Conservation (phyloP, 2,888 invertebrate genomes). For the Cinara cedri region DNA sequence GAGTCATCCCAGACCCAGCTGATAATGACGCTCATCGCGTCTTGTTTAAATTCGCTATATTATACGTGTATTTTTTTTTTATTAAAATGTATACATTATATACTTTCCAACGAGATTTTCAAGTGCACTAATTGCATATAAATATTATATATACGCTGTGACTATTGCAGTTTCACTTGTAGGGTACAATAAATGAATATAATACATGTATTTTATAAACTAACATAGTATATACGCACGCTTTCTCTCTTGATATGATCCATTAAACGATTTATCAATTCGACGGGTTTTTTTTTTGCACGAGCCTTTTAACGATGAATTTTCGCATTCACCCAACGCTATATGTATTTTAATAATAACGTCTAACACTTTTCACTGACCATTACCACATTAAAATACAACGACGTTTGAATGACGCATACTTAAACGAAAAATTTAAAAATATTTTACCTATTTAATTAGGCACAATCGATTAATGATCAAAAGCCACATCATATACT, state of each 20-base stretch:
- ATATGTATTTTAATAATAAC: background rate
- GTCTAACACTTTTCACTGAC: slow-evolving; percentile 16
- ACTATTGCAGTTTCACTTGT: slow-evolving; percentile 44
- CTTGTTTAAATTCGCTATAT: too few relatives aligned
- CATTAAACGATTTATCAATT: slow-evolving; percentile 54
- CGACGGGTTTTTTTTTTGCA: slow-evolving; percentile 37
- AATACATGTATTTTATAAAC: slow-evolving; percentile 5
- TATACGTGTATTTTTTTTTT: too few relatives aligned
- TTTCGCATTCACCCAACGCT: slow-evolving; percentile 23
- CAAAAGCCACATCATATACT: too few relatives aligned
- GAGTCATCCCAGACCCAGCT: too few relatives aligned
- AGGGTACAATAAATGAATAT: slow-evolving; percentile 11
- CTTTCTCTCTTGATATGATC: slow-evolving; percentile 48
- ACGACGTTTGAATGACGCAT: slow-evolving; percentile 20
- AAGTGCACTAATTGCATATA: slow-evolving; percentile 48
- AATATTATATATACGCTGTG: slow-evolving; percentile 4
- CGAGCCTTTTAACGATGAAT: slow-evolving; percentile 26
- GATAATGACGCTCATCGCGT: too few relatives aligned
- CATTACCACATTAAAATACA: background rate
- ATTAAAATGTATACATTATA: background rate
- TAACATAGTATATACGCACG: slow-evolving; percentile 35
- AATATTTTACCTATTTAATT: too few relatives aligned
- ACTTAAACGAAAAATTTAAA: too few relatives aligned
- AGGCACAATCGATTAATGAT: too few relatives aligned
- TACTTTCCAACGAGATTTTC: slow-evolving; percentile 48